phyloP scores from a whole-genome alignment of 2,888 invertebrate species.

The Mamestra brassicae region DNA sequence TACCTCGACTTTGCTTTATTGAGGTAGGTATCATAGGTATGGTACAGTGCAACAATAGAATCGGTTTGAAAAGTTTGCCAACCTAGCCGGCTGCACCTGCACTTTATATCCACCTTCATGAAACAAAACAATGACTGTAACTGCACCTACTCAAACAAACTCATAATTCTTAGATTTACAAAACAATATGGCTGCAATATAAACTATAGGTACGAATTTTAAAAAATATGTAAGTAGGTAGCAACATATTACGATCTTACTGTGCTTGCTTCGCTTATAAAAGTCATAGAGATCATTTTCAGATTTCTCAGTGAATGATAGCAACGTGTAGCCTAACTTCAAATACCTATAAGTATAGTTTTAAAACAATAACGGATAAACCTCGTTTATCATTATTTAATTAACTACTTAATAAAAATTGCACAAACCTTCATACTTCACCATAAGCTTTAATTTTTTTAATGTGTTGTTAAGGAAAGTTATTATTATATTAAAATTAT shows the following conservation, averaged over 20 bases:
- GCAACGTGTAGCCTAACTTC: neutral
- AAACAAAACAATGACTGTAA: conserved; percentile 18
- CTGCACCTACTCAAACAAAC: conserved; percentile 28
- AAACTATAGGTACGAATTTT: neutral
- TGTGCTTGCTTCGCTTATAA: neutral
- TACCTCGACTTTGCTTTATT: neutral
- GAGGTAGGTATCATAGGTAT: neutral
- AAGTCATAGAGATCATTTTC: neutral
- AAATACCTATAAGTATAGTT: neutral
- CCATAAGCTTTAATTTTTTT: neutral
- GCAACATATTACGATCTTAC: neutral
- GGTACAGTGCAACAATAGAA: neutral
- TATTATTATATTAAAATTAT: too few relatives aligned
- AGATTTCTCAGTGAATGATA: neutral
- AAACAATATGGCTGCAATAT: neutral
- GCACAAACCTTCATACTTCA: neutral
- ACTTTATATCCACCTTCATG: neutral
- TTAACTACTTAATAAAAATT: too few relatives aligned
- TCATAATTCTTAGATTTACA: conserved; percentile 9
- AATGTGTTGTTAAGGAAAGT: neutral
- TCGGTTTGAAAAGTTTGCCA: conserved; percentile 1
- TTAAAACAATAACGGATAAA: neutral
- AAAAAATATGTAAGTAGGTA: neutral
- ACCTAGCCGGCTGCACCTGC: neutral
- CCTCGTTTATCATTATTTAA: too few relatives aligned